phyloP scores from a whole-genome alignment of 2,888 invertebrate genomes.

The Hydrotaea cyrtoneurina region DNA sequence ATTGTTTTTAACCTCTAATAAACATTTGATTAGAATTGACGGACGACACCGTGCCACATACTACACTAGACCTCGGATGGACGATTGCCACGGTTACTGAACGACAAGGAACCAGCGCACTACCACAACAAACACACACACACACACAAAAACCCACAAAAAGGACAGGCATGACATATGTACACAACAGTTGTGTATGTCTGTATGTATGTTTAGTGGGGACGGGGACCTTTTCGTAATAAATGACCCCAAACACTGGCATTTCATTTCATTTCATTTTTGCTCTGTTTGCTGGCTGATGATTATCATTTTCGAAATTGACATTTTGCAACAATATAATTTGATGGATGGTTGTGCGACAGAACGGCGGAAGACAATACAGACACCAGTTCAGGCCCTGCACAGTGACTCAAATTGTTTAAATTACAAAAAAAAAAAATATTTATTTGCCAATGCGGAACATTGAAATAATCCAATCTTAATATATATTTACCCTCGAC shows the following conservation, averaged over 20 bases:
- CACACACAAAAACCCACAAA: no score
- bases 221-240: conserved; percentile 6
- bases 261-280: conserved; percentile 47
- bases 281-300: conserved; percentile 31
- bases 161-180: not conserved
- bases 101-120: not conserved
- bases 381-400: no score
- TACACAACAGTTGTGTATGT: not conserved
- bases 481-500: no score
- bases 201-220: not conserved
- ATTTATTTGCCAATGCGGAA: no score
- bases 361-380: not conserved
- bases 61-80: not conserved
- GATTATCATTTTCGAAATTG: conserved; percentile 34
- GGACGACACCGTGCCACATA: not conserved
- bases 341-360: conserved; percentile 33
- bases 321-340: conserved; percentile 38
- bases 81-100: conserved; percentile 1
- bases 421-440: not conserved
- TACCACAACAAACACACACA: not conserved
- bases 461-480: no score
- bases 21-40: conserved; percentile 55
- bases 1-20: conserved; percentile 59
- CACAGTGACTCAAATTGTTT: not conserved
- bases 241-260: conserved; percentile 21